A percentile compares a stretch with the other conserved stretches of the same genome.
Conservation (phyloP, 2,797 vertebrate genomes). For the Protonibea diacanthus region DNA sequence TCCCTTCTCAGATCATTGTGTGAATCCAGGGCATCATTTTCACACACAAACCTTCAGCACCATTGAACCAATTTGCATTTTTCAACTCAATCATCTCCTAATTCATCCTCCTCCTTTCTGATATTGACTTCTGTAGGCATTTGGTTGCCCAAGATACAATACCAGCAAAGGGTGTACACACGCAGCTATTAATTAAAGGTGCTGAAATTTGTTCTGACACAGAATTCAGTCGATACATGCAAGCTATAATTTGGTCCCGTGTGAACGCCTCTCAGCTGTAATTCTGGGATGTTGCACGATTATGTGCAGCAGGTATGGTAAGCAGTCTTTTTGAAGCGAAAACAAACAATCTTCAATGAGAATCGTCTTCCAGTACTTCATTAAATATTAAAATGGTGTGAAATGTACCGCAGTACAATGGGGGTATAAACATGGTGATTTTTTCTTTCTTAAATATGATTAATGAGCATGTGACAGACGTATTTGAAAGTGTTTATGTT, state of each 20-base stretch:
- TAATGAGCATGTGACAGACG: not conserved
- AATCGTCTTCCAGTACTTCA: not conserved
- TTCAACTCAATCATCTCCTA: constrained; percentile 7
- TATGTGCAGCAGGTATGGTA: constrained; percentile 1
- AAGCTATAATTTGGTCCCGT: constrained; percentile 32
- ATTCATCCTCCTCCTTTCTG: not conserved
- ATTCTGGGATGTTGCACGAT: not conserved
- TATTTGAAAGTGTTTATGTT: not conserved
- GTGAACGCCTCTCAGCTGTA: constrained; percentile 5
- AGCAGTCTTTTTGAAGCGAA: constrained; percentile 6
- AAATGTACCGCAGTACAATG: not conserved
- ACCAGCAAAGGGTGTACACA: not conserved
- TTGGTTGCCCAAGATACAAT: constrained; percentile 4
- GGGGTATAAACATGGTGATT: not conserved
- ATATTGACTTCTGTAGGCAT: not conserved
- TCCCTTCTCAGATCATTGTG: not conserved
- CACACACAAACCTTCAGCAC: not conserved
- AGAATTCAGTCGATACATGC: constrained; percentile 11
- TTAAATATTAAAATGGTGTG: constrained; percentile 6
- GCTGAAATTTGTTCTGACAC: constrained; percentile 15
- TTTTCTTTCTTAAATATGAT: not conserved
- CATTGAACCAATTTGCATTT: not conserved
- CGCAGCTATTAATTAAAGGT: constrained; percentile 31
- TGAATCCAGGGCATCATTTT: not conserved
- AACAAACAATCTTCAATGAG: not conserved